Conservation (phyloP, 2,888 invertebrate genomes). For the Macrophya annulata region DNA sequence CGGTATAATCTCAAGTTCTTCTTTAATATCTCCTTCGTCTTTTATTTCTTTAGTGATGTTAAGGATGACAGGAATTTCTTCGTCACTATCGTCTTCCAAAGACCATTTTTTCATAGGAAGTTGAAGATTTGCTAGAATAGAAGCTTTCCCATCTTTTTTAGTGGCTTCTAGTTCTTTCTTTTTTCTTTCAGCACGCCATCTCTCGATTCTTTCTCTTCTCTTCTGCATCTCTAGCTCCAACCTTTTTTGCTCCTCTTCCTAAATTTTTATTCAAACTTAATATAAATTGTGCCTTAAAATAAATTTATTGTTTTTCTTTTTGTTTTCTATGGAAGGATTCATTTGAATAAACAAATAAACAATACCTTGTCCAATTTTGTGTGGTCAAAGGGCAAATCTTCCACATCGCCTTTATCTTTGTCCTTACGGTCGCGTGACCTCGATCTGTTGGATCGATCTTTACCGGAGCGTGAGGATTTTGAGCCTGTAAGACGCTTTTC, state of each 20-base stretch:
- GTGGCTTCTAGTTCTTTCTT: slow-evolving; percentile 91
- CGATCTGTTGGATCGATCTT: slow-evolving; percentile 80
- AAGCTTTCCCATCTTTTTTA: slow-evolving; percentile 89
- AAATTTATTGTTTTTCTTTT: not conserved
- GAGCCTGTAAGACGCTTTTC: slow-evolving; percentile 83
- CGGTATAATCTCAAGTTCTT: slow-evolving; percentile 71
- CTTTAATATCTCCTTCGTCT: slow-evolving; percentile 81
- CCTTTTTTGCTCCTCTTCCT: slow-evolving; percentile 95
- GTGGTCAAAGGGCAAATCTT: slow-evolving; percentile 86
- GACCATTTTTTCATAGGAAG: slow-evolving; percentile 93
- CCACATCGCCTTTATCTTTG: slow-evolving; percentile 82
- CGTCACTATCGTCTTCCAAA: slow-evolving; percentile 97
- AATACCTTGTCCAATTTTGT: slow-evolving; percentile 88
- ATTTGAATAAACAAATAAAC: not conserved
- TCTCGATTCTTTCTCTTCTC: slow-evolving; percentile 95
- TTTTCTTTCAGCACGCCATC: slow-evolving; percentile 97
- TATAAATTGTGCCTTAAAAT: not conserved
- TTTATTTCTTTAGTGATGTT: slow-evolving; percentile 73
- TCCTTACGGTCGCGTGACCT: slow-evolving; percentile 83
- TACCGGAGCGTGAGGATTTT: slow-evolving; percentile 82
- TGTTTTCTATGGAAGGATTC: not conserved
- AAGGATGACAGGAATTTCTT: slow-evolving; percentile 82
- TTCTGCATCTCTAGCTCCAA: slow-evolving; percentile 98
- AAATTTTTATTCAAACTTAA: slow-evolving; percentile 14
- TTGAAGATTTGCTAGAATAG: slow-evolving; percentile 84